Conservation (phyloP, 2,888 invertebrate species). For the Lasioglossum oenotherae region DNA sequence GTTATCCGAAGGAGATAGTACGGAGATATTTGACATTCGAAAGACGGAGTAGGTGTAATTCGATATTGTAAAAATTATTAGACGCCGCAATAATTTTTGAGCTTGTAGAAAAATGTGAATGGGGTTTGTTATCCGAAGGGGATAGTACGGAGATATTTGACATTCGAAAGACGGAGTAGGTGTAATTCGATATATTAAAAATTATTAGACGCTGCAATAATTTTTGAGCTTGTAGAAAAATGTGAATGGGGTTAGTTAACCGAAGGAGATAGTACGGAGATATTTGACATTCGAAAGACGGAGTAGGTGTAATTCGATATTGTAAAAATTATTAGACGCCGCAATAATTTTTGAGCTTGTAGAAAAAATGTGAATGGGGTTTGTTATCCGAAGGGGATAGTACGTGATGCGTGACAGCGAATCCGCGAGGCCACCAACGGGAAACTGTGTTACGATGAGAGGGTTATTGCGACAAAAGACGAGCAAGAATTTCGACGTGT, state of each 20-base stretch:
- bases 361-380: background rate
- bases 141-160: background rate
- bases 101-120: background rate
- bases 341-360: background rate
- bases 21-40: background rate
- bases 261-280: too few relatives aligned
- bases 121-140: too few relatives aligned
- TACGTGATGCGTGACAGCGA: background rate
- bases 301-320: too few relatives aligned
- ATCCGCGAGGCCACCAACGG: background rate
- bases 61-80: too few relatives aligned
- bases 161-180: background rate
- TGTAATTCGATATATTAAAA: too few relatives aligned
- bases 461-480: constrained; percentile 3
- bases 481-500: constrained; percentile 25
- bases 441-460: background rate
- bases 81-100: too few relatives aligned
- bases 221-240: background rate
- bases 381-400: background rate
- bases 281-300: too few relatives aligned
- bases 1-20: background rate
- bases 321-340: too few relatives aligned
- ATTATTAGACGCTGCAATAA: too few relatives aligned
- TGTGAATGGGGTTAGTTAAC: too few relatives aligned
- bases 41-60: too few relatives aligned